phyloP scores from a whole-genome alignment of 2,113 vertebrate genomes.

The Sinocyclocheilus maitianheensis region DNA sequence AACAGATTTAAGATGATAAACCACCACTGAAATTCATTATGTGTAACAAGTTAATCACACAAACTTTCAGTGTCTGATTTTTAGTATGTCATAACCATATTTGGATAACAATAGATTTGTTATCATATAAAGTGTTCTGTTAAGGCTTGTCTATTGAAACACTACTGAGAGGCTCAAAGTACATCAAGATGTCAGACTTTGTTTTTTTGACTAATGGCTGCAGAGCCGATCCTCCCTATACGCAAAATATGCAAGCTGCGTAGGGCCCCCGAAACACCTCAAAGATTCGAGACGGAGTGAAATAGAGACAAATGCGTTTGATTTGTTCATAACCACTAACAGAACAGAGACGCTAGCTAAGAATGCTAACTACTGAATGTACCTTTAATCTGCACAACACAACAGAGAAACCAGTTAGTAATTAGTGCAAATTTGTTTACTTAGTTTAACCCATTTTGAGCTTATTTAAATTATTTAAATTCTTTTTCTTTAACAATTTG shows the following conservation, averaged over 20 bases:
- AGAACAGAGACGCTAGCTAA: neutral
- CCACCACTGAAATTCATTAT: slow-evolving; percentile 8
- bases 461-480: no score
- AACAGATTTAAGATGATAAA: slow-evolving; percentile 37
- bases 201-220: neutral
- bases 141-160: neutral
- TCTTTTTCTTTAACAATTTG: neutral
- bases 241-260: no score
- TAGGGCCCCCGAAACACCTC: no score
- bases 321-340: no score
- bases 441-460: neutral
- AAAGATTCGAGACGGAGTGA: no score
- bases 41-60: slow-evolving; percentile 18
- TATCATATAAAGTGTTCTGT: slow-evolving; percentile 12
- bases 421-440: neutral
- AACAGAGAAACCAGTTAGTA: neutral
- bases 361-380: neutral
- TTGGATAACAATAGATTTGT: slow-evolving; percentile 22
- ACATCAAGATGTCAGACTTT: slow-evolving; percentile 16
- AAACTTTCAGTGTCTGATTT: neutral
- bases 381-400: neutral
- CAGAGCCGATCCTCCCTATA: no score
- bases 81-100: slow-evolving; percentile 24
- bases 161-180: neutral
- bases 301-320: no score